These are phyloP conservation scores for Branchinecta lynchi DNA, from an alignment of 1,140 invertebrate genomes.

Conservation along the genomic window DNA sequence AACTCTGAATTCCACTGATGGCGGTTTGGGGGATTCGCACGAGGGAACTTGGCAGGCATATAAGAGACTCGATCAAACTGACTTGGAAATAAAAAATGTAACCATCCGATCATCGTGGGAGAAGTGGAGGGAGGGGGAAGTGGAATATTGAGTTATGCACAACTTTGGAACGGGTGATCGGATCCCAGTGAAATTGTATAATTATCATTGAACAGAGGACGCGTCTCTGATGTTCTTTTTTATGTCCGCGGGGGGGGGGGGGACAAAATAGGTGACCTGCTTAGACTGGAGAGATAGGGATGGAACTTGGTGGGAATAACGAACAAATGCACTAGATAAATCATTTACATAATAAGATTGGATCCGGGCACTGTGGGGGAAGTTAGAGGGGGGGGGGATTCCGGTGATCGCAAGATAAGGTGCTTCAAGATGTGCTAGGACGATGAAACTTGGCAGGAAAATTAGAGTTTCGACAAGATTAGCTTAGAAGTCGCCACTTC, in stretches of 20 bases:
- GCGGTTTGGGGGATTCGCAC: too few relatives aligned
- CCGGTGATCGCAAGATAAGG: neutral
- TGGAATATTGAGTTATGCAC: neutral
- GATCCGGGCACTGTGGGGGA: neutral
- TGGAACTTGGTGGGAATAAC: neutral
- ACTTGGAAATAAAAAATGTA: too few relatives aligned
- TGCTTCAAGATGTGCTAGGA: conserved; percentile 4
- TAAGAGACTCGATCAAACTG: too few relatives aligned
- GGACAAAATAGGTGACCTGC: neutral
- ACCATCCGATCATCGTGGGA: too few relatives aligned
- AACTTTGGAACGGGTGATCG: conserved; percentile 4
- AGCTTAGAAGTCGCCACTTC: neutral
- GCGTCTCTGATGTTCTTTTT: neutral
- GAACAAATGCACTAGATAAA: conserved; percentile 1
- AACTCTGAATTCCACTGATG: too few relatives aligned
- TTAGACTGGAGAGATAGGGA: conserved; percentile 1
- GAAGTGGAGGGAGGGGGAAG: too few relatives aligned
- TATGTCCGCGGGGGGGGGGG: neutral
- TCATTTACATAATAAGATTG: neutral
- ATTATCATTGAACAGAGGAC: neutral
- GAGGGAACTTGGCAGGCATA: too few relatives aligned
- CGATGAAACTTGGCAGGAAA: neutral
- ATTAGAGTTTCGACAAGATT: neutral
- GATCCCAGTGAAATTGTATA: conserved; percentile 1
- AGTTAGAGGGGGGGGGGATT: too few relatives aligned